Conservation (phyloP, 1,140 invertebrate species). For the Pogonus chalceus region DNA sequence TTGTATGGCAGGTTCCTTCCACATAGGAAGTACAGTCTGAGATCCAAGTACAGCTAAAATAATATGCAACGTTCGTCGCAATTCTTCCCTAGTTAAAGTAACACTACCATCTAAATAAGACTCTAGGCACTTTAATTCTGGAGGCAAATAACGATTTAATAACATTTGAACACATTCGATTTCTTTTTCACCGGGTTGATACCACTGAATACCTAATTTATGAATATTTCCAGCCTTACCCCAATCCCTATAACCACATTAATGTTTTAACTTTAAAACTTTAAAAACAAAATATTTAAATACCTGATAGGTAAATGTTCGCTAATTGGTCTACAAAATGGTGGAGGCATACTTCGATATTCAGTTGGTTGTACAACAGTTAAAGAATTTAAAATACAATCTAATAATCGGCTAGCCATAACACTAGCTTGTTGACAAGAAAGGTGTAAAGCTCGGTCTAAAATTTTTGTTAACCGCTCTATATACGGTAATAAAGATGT, state of each 20-base stretch:
- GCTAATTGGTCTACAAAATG: constrained; percentile 51
- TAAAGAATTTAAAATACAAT: constrained; percentile 44
- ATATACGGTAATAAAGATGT: constrained; percentile 41
- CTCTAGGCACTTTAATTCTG: constrained; percentile 43
- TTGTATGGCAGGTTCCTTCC: constrained; percentile 44
- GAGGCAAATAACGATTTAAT: constrained; percentile 50
- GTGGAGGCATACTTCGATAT: constrained; percentile 47
- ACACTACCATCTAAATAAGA: constrained; percentile 36
- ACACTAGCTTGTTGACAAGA: constrained; percentile 43
- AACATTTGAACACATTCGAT: constrained; percentile 52
- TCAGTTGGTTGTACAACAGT: constrained; percentile 52
- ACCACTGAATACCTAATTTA: constrained; percentile 63
- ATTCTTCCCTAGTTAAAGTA: constrained; percentile 32
- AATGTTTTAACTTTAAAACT: neutral
- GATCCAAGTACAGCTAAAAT: constrained; percentile 43
- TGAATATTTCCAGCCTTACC: constrained; percentile 56
- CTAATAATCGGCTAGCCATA: constrained; percentile 37
- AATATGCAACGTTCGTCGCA: constrained; percentile 35
- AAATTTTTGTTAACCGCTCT: constrained; percentile 38
- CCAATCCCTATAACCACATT: constrained; percentile 56
- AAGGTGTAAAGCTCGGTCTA: constrained; percentile 43
- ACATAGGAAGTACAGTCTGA: constrained; percentile 46
- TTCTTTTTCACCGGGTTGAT: constrained; percentile 61
- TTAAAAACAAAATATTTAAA: neutral
- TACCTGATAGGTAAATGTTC: constrained; percentile 65